A percentile compares a stretch with the other conserved stretches of the same genome.
Evolutionary conservation across 2,888 invertebrate species (phyloP).

Genomic region (Suillia variegata): DNA sequence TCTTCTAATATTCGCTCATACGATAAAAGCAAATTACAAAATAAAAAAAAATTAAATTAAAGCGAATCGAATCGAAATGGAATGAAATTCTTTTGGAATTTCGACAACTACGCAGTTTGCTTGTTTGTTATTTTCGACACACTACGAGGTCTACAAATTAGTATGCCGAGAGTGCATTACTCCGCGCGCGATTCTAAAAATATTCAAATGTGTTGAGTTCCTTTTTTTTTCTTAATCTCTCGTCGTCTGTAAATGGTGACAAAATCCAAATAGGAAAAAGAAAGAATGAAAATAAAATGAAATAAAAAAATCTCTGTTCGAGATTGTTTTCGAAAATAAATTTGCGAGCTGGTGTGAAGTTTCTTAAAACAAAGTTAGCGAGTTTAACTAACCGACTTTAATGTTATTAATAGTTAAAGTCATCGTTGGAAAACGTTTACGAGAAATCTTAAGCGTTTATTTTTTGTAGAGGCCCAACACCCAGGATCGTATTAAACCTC

Average conservation of each 20-base stretch:
- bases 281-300: not conserved
- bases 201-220: slow-evolving; percentile 14
- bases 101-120: not conserved
- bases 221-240: not conserved
- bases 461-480: too few relatives aligned
- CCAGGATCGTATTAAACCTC: too few relatives aligned
- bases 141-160: slow-evolving; percentile 2
- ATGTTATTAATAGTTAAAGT: too few relatives aligned
- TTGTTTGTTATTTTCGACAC: not conserved
- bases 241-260: not conserved
- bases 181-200: slow-evolving; percentile 11
- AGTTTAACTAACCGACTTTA: too few relatives aligned
- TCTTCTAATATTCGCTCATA: too few relatives aligned
- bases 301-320: not conserved
- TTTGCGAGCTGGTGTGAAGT: too few relatives aligned
- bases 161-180: slow-evolving; percentile 5
- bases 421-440: too few relatives aligned
- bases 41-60: not conserved
- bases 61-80: not conserved
- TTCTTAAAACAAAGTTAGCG: too few relatives aligned
- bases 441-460: too few relatives aligned
- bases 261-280: too few relatives aligned
- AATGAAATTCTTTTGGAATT: not conserved
- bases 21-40: not conserved
- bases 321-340: too few relatives aligned